Evolutionary conservation across 1,140 invertebrate genomes (phyloP), one percentile per base, ranked within the genome.

Genomic region (Sarcophaga peregrina): DNA sequence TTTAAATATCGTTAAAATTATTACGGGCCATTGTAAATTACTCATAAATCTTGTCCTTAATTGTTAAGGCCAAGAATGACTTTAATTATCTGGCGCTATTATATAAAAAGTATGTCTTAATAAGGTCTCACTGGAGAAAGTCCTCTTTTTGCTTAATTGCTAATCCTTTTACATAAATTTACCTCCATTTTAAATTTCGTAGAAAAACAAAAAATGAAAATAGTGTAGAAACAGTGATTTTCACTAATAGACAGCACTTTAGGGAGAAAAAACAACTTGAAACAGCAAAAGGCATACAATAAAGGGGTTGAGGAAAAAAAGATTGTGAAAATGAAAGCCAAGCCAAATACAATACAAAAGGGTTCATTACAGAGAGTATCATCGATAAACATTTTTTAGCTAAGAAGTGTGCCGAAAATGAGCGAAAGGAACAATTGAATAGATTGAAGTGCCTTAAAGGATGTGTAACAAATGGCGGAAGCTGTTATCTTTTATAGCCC

Each of bases 391-490:
- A 2, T 37, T 37, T 37, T 76, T 74, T n/a, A 78, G 47, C 47
- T 68, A 68, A 68, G 20, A 25, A 68, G 62, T 68, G 62, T 68
- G 62, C 62, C n/a, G 47, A 78, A 78, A 48, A 78, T 8, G 10
- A 78, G 73, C 5, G 37, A 8, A n/a, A 75, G 11, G 13, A 47
- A 45, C 13, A 75, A 47, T 15, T 46, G 15, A 75, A 47, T 7
- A 46, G 50, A 25, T 50, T 20, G 47, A 15, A 47, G 37, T 6
- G 74, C 15, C 37, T n/a, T 76, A 46, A 76, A 46, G 74, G 8
- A 58, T 46, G 75, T 46, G 75, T 78, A 78, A 78, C 75, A 78
- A 78, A 78, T 78, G 75, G 75, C n/a, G 75, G 75, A 78, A 78
- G 13, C 75, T 78, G 75, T 78, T 78, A 78, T 78, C 75, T 78